These are phyloP conservation scores for Willisornis vidua DNA, from an alignment of 2,113 vertebrate species.

Conservation along the genomic window DNA sequence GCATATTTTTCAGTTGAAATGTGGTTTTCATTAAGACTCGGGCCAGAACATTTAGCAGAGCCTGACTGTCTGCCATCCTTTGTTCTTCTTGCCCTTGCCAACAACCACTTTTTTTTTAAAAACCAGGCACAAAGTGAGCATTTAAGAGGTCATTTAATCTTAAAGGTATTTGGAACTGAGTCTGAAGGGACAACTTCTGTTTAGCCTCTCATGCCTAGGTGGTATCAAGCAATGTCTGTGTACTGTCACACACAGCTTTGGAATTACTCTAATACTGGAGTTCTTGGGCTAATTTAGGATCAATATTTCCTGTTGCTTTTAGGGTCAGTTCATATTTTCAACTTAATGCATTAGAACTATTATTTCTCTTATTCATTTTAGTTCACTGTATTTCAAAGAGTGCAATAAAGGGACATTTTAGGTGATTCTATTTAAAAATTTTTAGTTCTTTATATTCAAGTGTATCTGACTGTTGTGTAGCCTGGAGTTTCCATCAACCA, in stretches of 20 bases:
- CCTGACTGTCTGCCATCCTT: constrained; percentile 78
- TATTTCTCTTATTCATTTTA: not conserved
- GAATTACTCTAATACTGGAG: not conserved
- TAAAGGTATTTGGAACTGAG: constrained; percentile 1
- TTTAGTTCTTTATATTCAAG: not conserved
- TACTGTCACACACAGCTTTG: not conserved
- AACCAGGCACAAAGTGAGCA: not conserved
- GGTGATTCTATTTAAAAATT: not conserved
- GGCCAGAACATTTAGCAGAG: constrained; percentile 81
- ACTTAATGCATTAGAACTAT: not conserved
- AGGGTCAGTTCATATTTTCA: not conserved
- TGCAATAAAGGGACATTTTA: not conserved
- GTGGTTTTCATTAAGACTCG: constrained; percentile 85
- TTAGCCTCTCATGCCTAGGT: not conserved
- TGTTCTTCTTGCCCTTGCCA: constrained; percentile 69
- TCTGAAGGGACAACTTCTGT: constrained; percentile 4
- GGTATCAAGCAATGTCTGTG: not conserved
- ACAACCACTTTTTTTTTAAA: constrained; percentile 54
- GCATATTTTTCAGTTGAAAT: constrained; percentile 83
- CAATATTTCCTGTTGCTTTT: constrained; percentile 1
- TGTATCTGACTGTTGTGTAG: not conserved
- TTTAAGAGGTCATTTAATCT: constrained; percentile 30
- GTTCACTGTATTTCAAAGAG: not conserved
- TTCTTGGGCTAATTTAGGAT: not conserved
- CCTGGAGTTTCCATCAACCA: not conserved